Evolutionary conservation across 2,113 vertebrate genomes (phyloP).

Genomic region (Sinocyclocheilus anshuiensis): DNA sequence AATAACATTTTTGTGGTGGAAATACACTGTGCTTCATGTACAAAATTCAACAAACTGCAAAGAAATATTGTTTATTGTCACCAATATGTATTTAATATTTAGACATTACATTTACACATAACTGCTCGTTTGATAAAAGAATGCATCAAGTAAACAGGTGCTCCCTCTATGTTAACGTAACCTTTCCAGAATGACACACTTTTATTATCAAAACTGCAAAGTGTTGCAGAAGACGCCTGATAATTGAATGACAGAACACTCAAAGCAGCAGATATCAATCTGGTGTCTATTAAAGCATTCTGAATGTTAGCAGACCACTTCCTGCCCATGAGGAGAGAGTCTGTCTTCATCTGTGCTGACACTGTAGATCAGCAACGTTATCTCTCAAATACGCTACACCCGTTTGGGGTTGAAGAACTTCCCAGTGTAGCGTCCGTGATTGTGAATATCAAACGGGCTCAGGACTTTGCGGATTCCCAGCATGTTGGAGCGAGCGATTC

Average conservation of each 20-base stretch:
- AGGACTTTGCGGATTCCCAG: slow-evolving; percentile 86
- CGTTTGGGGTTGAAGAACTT: slow-evolving; percentile 82
- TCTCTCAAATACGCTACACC: slow-evolving; percentile 69
- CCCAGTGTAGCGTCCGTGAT: slow-evolving; percentile 84
- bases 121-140: too few relatives aligned
- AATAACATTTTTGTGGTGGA: too few relatives aligned
- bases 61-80: too few relatives aligned
- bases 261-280: not conserved
- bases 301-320: not conserved
- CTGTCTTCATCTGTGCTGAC: not conserved
- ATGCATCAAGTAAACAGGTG: too few relatives aligned
- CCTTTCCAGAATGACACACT: too few relatives aligned
- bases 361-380: too few relatives aligned
- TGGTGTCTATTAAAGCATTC: not conserved
- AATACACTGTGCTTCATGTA: too few relatives aligned
- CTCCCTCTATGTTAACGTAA: too few relatives aligned
- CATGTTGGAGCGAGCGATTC: slow-evolving; percentile 83
- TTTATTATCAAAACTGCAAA: too few relatives aligned
- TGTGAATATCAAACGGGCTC: slow-evolving; percentile 83
- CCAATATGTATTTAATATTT: too few relatives aligned
- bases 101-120: too few relatives aligned
- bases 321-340: not conserved
- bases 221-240: not conserved
- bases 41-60: too few relatives aligned
- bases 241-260: not conserved